Conservation (phyloP, 2,888 invertebrate species). For the Diadromus collaris region DNA sequence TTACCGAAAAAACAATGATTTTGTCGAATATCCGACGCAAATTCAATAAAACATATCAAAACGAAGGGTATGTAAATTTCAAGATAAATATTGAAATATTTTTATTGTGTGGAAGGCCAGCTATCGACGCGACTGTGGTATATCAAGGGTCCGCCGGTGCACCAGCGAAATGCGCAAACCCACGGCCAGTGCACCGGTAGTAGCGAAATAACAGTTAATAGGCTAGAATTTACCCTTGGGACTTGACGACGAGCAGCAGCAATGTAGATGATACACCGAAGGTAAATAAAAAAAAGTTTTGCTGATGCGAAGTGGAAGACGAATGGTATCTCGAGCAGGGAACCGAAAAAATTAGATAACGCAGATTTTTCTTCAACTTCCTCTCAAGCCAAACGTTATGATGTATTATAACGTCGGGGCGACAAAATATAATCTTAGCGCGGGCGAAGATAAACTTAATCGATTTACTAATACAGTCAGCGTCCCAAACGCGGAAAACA, state of each 20-base stretch:
- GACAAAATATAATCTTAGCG: background rate
- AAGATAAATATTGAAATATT: background rate
- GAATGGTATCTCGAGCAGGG: background rate
- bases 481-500: background rate
- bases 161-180: background rate
- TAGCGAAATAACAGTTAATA: conserved; percentile 15
- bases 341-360: background rate
- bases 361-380: background rate
- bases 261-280: background rate
- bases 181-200: background rate
- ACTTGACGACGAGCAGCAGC: conserved; percentile 6
- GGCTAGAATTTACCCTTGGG: conserved; percentile 17
- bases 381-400: background rate
- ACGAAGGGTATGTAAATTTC: background rate
- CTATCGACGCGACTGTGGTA: background rate
- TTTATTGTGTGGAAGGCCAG: background rate
- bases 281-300: conserved; percentile 11
- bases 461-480: background rate
- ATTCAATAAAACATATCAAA: background rate
- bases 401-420: background rate
- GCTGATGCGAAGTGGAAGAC: background rate
- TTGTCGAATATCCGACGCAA: background rate
- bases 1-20: background rate
- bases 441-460: background rate
- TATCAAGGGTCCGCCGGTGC: background rate